Conservation (phyloP, 2,797 vertebrate genomes). For the Macropodus opercularis region DNA sequence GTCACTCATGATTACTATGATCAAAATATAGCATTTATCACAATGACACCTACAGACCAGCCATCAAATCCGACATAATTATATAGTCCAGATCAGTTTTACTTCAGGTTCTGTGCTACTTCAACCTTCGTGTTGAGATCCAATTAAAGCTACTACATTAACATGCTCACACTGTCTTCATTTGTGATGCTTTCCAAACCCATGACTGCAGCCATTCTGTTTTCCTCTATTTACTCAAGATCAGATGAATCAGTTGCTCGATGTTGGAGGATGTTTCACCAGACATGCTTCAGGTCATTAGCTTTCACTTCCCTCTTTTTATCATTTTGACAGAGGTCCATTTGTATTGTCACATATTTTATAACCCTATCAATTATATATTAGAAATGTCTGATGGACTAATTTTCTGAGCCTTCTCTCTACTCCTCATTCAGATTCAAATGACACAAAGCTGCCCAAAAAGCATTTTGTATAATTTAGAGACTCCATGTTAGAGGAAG, state of each 20-base stretch:
- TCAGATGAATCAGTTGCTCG: no score
- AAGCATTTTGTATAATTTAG: background rate
- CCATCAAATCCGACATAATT: slow-evolving; percentile 41
- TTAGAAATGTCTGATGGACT: no score
- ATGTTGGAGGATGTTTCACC: no score
- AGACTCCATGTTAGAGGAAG: background rate
- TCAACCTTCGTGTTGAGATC: background rate
- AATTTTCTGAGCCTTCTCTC: no score
- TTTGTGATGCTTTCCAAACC: background rate
- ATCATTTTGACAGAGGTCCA: no score
- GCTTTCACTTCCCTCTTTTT: no score
- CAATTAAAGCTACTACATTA: background rate
- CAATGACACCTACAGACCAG: slow-evolving; percentile 60
- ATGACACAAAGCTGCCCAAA: background rate
- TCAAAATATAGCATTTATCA: slow-evolving; percentile 48
- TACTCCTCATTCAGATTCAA: no score
- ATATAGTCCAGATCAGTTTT: background rate
- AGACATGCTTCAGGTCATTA: no score
- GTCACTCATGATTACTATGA: slow-evolving; percentile 19
- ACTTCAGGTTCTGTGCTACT: background rate
- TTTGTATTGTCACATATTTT: no score
- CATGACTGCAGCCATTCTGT: background rate
- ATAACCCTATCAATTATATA: no score
- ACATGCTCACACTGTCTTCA: background rate
- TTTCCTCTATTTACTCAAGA: no score